Base-by-base conservation (phyloP, 2,113 vertebrate genomes). In the Petromus typicus region DNA sequence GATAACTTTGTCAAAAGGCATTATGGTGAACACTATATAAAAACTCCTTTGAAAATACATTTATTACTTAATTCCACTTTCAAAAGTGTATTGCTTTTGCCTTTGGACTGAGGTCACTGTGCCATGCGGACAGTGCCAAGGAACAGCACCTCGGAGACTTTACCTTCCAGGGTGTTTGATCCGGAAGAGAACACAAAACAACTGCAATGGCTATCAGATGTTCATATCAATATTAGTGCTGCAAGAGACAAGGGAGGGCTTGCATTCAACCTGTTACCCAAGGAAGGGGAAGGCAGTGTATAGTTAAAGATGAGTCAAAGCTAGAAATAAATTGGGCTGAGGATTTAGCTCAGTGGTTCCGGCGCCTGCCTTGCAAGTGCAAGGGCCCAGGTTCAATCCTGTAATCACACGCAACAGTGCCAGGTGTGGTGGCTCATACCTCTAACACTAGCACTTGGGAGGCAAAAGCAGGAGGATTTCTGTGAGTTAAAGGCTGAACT, bases 81-180 rank as follows among this genome's bases (percentile, higher is more conserved):
- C 71, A 20, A 87, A 91, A 71, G 16, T 45, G 43, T 93, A 8
- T 86, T 89, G 56, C 14, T 48, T 85, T 85, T 78, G 16, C 14
- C 51, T 69, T 86, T 90, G 81, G 30, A 54, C 2, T 83, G n/a
- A 86, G 48, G 43, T 7, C 23, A 78, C 51, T 17, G 1, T 61
- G 20, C 34, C 66, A 11, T 79, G 27, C 51, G 85, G 27, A 66
- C n/a, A 61, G 40, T 80, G 57, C 8, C 51, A 12, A 87, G 92
- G 23, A 40, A 9, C 37, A 94, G 18, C 23, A 85, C 63, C 45
- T 89, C 34, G 40, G 2, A 84, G n/a, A 56, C 2, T 34, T 86
- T 93, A 81, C 80, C 90, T 94, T 92, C 92, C 94, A 89, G 66
- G 45, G 59, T 88, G 81, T 93, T 95, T 90, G 84, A 83, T 93